Percentiles rank a stretch among this genome's conserved stretches.
Conservation (phyloP, 2,797 vertebrate species). For the Pangasius krempfi region DNA sequence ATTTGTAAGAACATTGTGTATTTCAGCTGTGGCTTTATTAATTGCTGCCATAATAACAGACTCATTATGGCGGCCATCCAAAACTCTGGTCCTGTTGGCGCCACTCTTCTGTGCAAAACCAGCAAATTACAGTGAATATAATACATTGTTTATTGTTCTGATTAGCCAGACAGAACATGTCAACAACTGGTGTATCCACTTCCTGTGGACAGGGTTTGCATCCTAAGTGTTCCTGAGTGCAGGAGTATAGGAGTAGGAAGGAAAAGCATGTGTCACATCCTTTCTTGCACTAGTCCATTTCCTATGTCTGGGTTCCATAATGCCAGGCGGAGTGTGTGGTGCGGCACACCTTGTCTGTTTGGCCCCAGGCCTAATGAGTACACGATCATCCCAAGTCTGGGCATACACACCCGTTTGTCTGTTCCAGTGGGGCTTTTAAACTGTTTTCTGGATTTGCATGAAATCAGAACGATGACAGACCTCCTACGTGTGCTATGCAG, state of each 20-base stretch:
- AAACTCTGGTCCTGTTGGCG: neutral
- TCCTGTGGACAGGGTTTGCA: constrained; percentile 10
- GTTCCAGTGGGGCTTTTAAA: neutral
- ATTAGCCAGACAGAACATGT: constrained; percentile 29
- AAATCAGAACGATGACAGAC: neutral
- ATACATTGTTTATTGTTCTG: constrained; percentile 43
- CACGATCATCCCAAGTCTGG: neutral
- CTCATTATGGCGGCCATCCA: constrained; percentile 29
- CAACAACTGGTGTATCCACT: neutral
- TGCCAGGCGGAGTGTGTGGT: neutral
- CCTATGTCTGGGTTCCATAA: constrained; percentile 2
- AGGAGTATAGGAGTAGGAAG: constrained; percentile 8
- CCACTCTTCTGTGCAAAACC: constrained; percentile 12
- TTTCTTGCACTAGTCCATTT: constrained; percentile 20
- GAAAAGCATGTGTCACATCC: neutral
- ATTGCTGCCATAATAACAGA: neutral
- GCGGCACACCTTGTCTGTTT: neutral
- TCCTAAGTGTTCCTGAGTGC: neutral
- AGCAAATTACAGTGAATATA: constrained; percentile 36
- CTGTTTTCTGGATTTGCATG: constrained; percentile 6
- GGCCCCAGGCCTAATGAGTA: neutral
- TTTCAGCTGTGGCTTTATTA: constrained; percentile 16
- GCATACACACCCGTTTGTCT: neutral
- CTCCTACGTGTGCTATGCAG: constrained; percentile 12
- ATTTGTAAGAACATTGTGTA: constrained; percentile 10